Evolutionary conservation across 2,888 invertebrate species (phyloP), one percentile per base, ranked within the genome.

Genomic region (Imbricaverruca yamaguchii): DNA sequence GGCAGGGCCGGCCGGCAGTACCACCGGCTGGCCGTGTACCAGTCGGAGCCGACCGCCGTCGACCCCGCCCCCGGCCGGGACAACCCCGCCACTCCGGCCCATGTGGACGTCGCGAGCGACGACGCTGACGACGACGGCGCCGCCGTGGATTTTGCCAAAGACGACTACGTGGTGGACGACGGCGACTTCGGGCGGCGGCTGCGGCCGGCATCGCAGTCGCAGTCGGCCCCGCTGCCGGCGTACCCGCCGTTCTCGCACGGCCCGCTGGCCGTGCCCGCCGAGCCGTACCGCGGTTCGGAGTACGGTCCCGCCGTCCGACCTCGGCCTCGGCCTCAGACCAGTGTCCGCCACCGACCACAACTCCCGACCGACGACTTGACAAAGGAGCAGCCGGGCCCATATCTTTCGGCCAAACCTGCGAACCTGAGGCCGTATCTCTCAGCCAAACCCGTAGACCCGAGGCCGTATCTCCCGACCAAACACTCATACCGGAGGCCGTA

Each of bases 211-310:
- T 3, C 13, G 0, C 39, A 39, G 39, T 39, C 39, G 4, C 23
- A 69, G 39, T 10, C 13, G 13, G 39, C 69, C 15, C 12, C 15
- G 39, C 69, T 69, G 39, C 69, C 69, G 69, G 69, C 69, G 69
- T 69, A 69, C 69, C 69, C 69, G 69, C 69, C 69, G 69, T 39
- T 39, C 69, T 69, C 69, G 39, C 69, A 39, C 69, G 69, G 69
- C 0, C 69, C 69, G 69, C 69, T 69, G 69, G 69, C 69, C 39
- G 69, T 69, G 15, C 69, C 69, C 69, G 39, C 15, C 0, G 39
- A 69, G 39, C 39, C 69, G 69, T 69, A 69, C 69, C 69, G 69
- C 69, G 39, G 69, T 15, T 39, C 69, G 4, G 39, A 69, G 39
- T 69, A 69, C 69, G 69, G 69, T 39, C 69, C 69, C 4, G 39